Base-by-base conservation (phyloP, 2,113 vertebrate species). In the Ramphastos sulfuratus region DNA sequence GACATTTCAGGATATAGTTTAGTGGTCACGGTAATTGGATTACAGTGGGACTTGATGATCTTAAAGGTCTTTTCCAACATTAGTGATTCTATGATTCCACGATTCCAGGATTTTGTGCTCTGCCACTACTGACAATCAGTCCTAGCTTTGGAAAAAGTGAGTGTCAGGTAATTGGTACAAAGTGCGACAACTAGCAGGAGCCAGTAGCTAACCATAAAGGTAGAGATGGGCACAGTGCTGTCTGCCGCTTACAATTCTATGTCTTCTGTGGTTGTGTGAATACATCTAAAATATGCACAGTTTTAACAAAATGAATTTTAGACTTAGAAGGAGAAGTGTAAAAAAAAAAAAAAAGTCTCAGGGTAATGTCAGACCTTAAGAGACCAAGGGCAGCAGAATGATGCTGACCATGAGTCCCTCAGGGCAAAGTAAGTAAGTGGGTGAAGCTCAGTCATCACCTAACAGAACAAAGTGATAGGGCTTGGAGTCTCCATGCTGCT, bases 221-320 rank as follows among this genome's bases (percentile, higher is more conserved):
- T 61, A 33, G 0, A 1, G 63, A 64, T 0, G 1, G 59, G 39
- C 20, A 24, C 10, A 15, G 12, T 8, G 37, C 12, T 65, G 55
- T 24, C 42, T 60, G 13, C 35, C 37, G 7, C 76, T 90, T 72
- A 50, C 11, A 65, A 21, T 24, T 72, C 35, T 1, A 2, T 50
- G 44, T 20, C 3, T 86, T 44, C 70, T 61, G 42, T 66, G 14
- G 37, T 48, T 73, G 33, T 28, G 23, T 27, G 42, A 30, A 63
- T 24, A 71, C 17, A 74, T 37, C 10, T 74, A 4, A 74, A 93
- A 5, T 13, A 75, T 4, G 56, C 2, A 2, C 9, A 54, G 64
- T 59, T 93, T 89, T 63, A 35, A 27, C 9, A 77, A 80, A 59
- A 56, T 30, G 13, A 56, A 75, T 13, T 10, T 91, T 39, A 82